phyloP scores from a whole-genome alignment of 30 jellyfish, hydroid and myxozoan genomes.

The Mastigias papua region DNA sequence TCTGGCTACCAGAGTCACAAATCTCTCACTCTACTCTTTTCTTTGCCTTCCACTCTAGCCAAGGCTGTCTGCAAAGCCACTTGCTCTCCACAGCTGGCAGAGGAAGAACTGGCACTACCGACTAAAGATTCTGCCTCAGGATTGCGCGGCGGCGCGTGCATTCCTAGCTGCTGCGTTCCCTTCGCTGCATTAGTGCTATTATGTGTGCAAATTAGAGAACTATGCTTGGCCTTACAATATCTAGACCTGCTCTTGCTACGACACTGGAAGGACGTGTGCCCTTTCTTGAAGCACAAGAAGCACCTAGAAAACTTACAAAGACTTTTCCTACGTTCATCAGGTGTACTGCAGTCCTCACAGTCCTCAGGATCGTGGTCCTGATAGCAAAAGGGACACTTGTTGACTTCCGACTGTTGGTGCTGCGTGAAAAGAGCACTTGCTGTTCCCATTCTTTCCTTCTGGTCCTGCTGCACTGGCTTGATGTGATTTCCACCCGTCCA shows the following conservation, averaged over 20 bases:
- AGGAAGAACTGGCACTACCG: background rate
- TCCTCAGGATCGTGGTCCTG: slow-evolving; percentile 11
- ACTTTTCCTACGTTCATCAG: slow-evolving; percentile 14
- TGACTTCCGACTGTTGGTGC: background rate
- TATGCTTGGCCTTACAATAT: slow-evolving; percentile 7
- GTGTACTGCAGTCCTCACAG: background rate
- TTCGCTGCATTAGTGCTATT: slow-evolving; percentile 1
- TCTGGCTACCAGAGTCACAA: slow-evolving; percentile 71
- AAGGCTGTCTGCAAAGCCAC: slow-evolving; percentile 62
- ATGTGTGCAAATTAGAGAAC: background rate
- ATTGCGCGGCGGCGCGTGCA: background rate
- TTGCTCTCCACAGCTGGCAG: background rate
- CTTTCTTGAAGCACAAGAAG: background rate
- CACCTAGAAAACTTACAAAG: background rate
- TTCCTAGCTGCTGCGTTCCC: background rate
- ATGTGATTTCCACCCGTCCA: background rate
- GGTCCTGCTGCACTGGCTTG: background rate
- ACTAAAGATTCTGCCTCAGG: background rate
- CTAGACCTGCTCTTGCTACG: slow-evolving; percentile 10
- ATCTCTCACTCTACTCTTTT: slow-evolving; percentile 13
- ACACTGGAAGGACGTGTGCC: slow-evolving; percentile 23
- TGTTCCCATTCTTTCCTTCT: background rate
- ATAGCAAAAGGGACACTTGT: slow-evolving; percentile 7
- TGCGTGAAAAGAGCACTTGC: slow-evolving; percentile 32
- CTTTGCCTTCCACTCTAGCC: slow-evolving; percentile 33